Percentiles rank a stretch among this genome's conserved stretches.
These are phyloP conservation scores for Pantala flavescens DNA, from an alignment of 1,140 invertebrate species.

Conservation along the genomic window DNA sequence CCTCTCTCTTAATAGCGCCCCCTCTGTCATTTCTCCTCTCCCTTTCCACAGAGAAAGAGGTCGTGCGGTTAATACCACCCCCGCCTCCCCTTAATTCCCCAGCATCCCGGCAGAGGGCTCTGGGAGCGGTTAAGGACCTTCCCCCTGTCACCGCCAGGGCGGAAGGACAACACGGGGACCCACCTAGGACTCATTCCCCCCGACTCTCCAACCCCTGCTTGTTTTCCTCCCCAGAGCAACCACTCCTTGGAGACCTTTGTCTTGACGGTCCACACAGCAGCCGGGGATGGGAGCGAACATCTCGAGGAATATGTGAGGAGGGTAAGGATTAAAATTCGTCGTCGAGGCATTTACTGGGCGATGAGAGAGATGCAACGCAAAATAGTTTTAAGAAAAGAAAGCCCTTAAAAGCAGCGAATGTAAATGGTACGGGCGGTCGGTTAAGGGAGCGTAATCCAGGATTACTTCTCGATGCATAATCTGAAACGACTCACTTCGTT, in stretches of 20 bases:
- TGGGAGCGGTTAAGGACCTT: slow-evolving; percentile 7
- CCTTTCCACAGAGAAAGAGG: background rate
- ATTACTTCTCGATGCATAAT: no score
- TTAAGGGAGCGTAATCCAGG: no score
- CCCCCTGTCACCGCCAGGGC: slow-evolving; percentile 3
- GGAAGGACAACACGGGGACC: background rate
- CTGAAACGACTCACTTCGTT: no score
- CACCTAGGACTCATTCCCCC: slow-evolving; percentile 1
- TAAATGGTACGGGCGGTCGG: no score
- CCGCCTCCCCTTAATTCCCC: background rate
- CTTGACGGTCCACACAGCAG: background rate
- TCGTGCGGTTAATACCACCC: background rate
- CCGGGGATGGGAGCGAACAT: background rate
- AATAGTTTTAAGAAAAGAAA: no score
- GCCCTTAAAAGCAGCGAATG: no score
- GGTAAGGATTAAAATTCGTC: no score
- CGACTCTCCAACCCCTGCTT: background rate
- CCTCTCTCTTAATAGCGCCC: background rate
- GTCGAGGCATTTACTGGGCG: no score
- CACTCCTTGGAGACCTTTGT: background rate
- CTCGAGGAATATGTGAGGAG: no score
- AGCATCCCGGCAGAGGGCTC: background rate
- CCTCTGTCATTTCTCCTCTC: background rate
- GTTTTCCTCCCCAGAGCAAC: background rate
- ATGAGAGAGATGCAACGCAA: no score